Evolutionary conservation across 2,888 invertebrate genomes (phyloP).

Genomic region (Eucera pruinosa): DNA sequence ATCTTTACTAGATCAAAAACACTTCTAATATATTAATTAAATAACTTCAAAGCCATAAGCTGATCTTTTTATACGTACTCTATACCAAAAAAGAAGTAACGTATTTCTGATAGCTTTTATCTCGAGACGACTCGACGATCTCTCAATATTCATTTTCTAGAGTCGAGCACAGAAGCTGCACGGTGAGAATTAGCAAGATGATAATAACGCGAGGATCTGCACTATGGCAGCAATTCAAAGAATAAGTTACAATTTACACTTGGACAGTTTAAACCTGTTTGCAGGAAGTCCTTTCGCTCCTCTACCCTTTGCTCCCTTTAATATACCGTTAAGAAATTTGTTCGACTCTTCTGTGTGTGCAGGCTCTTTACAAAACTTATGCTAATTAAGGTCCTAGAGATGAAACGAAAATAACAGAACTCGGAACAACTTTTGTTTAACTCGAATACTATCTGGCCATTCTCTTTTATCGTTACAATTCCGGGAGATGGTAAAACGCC

Average conservation of each 20-base stretch:
- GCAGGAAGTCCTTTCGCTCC: no score
- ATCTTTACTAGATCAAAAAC: no score
- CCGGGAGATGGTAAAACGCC: not conserved
- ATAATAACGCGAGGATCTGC: not conserved
- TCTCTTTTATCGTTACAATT: not conserved
- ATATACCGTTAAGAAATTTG: not conserved
- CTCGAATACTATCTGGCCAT: not conserved
- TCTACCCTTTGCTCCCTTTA: not conserved
- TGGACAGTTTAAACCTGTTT: not conserved
- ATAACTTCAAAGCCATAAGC: no score
- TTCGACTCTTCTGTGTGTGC: no score
- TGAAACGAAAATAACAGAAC: not conserved
- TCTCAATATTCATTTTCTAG: no score
- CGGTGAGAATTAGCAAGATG: not conserved
- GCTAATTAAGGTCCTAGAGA: not conserved
- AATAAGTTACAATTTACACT: not conserved
- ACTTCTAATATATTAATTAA: no score
- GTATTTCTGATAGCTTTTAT: no score
- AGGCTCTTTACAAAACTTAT: not conserved
- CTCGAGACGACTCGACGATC: no score
- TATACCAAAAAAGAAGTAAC: no score
- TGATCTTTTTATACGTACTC: no score
- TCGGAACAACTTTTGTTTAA: not conserved
- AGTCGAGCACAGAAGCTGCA: no score
- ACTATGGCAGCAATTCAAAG: not conserved